Conservation (phyloP, 2,113 vertebrate genomes). For the Paratilapia polleni region DNA sequence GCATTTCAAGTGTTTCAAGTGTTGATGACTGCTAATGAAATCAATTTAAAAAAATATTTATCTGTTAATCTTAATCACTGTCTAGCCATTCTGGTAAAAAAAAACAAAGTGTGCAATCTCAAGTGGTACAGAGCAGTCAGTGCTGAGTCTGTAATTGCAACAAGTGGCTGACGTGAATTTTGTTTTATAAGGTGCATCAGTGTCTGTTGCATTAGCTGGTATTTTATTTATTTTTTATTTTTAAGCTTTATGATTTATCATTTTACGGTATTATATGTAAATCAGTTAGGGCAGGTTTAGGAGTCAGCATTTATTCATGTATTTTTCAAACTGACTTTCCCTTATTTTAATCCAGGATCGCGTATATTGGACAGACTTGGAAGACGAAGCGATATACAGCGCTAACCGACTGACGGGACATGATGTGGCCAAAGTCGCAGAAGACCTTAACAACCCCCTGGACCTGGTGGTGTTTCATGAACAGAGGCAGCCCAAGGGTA, state of each 20-base stretch:
- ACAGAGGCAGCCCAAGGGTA: conserved; percentile 93
- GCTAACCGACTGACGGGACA: conserved; percentile 90
- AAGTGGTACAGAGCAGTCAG: not conserved
- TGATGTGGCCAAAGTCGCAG: conserved; percentile 88
- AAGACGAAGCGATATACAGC: conserved; percentile 95
- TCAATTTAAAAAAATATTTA: not conserved
- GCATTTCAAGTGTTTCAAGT: no score
- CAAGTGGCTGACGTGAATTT: not conserved
- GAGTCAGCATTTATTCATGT: not conserved
- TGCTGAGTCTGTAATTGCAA: not conserved
- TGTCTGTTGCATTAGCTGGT: not conserved
- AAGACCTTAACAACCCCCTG: conserved; percentile 95
- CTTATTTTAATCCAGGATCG: conserved; percentile 84
- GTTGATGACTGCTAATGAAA: not conserved
- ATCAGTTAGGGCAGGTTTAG: not conserved
- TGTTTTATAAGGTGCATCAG: not conserved
- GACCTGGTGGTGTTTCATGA: conserved; percentile 96
- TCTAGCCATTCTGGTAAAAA: not conserved
- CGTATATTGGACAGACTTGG: conserved; percentile 96
- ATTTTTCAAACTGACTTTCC: not conserved
- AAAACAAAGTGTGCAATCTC: not conserved
- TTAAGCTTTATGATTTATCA: not conserved
- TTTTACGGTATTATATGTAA: not conserved
- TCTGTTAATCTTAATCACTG: not conserved
- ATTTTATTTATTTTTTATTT: accelerated